Evolutionary conservation across 2,113 vertebrate genomes (phyloP).

Genomic region (Gasterosteus aculeatus): DNA sequence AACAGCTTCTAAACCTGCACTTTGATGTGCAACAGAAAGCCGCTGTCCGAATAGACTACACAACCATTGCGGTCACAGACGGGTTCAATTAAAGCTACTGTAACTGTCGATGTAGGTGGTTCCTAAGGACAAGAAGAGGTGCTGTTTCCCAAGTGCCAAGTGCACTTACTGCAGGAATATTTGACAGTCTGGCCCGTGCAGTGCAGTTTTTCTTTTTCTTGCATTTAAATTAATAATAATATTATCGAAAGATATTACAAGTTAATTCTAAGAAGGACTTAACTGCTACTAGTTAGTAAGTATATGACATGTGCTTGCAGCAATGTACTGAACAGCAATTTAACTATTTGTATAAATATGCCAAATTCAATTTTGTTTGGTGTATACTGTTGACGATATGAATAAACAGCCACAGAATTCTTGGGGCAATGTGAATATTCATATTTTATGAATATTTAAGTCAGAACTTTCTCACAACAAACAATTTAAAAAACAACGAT

Average conservation of each 20-base stretch:
- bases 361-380: background rate
- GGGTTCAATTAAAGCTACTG: background rate
- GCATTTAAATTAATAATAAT: background rate
- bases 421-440: background rate
- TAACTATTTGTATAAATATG: background rate
- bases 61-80: background rate
- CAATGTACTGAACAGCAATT: background rate
- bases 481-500: background rate
- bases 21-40: conserved; percentile 5
- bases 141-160: too few species aligned
- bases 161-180: too few species aligned
- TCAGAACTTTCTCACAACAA: background rate
- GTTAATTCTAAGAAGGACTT: background rate
- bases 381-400: background rate
- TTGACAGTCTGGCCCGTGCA: background rate
- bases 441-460: background rate
- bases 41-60: background rate
- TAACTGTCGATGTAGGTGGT: too few species aligned
- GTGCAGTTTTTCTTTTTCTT: background rate
- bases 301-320: background rate
- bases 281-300: background rate
- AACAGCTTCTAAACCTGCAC: background rate
- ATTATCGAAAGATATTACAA: background rate
- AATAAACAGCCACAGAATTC: background rate
- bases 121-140: too few species aligned